phyloP scores from a whole-genome alignment of 2,113 vertebrate species.

The Uria lomvia region DNA sequence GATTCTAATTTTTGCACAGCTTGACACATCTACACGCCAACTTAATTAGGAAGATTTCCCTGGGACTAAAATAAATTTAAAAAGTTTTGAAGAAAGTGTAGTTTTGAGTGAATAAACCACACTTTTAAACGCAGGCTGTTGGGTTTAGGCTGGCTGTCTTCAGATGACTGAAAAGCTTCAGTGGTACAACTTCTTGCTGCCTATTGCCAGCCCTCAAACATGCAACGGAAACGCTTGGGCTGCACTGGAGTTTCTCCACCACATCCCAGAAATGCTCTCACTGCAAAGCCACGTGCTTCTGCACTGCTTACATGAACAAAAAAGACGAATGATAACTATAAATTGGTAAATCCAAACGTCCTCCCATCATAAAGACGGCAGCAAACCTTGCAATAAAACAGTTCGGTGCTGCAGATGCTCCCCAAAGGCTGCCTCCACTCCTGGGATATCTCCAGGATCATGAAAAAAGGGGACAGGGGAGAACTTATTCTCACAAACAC shows the following conservation, averaged over 20 bases:
- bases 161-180: background rate
- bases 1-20: background rate
- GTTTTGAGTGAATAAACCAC: background rate
- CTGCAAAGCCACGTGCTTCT: background rate
- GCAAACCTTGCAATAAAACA: background rate
- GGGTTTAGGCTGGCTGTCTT: background rate
- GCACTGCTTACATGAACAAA: background rate
- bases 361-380: background rate
- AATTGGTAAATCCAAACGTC: background rate
- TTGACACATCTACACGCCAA: background rate
- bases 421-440: background rate
- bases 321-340: background rate
- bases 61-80: background rate
- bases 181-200: background rate
- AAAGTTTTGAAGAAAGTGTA: background rate
- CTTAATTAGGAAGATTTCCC: background rate
- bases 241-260: background rate
- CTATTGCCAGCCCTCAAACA: background rate
- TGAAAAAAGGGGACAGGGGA: background rate
- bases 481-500: background rate
- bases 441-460: background rate
- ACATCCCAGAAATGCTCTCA: background rate
- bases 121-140: background rate
- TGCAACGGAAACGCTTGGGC: background rate
- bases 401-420: background rate